These are phyloP conservation scores for Hemibagrus wyckioides DNA, from an alignment of 2,113 vertebrate genomes.

Conservation along the genomic window DNA sequence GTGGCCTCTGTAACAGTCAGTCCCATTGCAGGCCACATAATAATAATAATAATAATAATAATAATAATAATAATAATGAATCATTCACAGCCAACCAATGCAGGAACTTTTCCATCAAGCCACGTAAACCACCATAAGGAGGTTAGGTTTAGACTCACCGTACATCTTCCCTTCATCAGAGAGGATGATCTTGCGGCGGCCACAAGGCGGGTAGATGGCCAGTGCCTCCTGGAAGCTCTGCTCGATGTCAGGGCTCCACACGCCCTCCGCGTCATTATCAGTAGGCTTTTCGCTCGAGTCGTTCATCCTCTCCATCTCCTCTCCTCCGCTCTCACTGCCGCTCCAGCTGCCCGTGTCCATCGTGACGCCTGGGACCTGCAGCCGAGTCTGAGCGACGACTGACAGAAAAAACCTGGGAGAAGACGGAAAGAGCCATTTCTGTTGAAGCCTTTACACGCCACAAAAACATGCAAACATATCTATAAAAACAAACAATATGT, in stretches of 20 bases:
- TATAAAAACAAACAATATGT: neutral
- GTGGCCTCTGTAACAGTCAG: neutral
- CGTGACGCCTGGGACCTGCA: constrained; percentile 69
- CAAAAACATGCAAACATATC: neutral
- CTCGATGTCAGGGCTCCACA: constrained; percentile 98
- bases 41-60: no score
- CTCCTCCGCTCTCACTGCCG: constrained; percentile 94
- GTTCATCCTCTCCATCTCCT: constrained; percentile 94
- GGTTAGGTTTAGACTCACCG: constrained; percentile 42
- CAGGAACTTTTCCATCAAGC: neutral
- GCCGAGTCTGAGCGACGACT: constrained; percentile 1
- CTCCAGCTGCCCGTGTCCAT: constrained; percentile 98
- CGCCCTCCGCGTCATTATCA: constrained; percentile 95
- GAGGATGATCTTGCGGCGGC: constrained; percentile 97
- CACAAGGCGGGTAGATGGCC: constrained; percentile 97
- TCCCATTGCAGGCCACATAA: neutral
- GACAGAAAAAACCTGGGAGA: constrained; percentile 25
- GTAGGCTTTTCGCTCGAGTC: constrained; percentile 96
- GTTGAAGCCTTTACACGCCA: neutral
- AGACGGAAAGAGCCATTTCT: neutral
- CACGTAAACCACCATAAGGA: neutral
- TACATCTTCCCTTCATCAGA: constrained; percentile 99
- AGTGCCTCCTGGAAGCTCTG: constrained; percentile 99
- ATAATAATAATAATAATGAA: neutral
- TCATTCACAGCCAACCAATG: neutral